These are phyloP conservation scores for Gastracanthus pulcherrimus DNA, from an alignment of 2,888 invertebrate species.

Conservation along the genomic window DNA sequence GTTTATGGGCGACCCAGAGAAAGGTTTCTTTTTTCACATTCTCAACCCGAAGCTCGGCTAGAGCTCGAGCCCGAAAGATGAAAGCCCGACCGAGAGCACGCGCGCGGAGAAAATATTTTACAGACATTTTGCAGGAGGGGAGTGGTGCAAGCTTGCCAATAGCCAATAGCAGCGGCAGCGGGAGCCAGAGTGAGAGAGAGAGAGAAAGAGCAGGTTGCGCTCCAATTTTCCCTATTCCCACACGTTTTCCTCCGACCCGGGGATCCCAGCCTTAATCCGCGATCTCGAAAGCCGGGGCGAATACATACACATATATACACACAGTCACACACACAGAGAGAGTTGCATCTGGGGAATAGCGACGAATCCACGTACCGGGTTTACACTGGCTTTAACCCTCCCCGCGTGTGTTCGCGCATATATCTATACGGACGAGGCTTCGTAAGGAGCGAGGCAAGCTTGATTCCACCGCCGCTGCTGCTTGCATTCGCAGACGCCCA, in stretches of 20 bases:
- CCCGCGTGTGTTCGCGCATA: neutral
- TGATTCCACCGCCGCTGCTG: neutral
- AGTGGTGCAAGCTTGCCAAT: conserved; percentile 56
- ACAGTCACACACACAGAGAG: conserved; percentile 7
- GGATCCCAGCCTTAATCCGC: conserved; percentile 54
- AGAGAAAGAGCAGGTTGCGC: conserved; percentile 49
- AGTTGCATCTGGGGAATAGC: conserved; percentile 51
- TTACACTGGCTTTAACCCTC: conserved; percentile 60
- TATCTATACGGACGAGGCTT: neutral
- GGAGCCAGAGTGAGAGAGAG: too few species aligned
- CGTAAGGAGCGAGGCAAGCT: conserved; percentile 17
- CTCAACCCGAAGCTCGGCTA: neutral
- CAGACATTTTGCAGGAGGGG: conserved; percentile 49
- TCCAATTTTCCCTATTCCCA: conserved; percentile 56
- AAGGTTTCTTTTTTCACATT: conserved; percentile 26
- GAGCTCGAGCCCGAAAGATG: conserved; percentile 16
- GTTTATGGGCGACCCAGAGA: conserved; percentile 35
- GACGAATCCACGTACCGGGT: conserved; percentile 54
- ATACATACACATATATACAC: conserved; percentile 31
- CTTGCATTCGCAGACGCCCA: conserved; percentile 32
- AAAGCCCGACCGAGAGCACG: conserved; percentile 22
- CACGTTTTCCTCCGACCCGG: conserved; percentile 38
- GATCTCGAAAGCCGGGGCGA: conserved; percentile 46
- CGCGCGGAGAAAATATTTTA: conserved; percentile 54
- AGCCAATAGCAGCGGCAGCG: conserved; percentile 56